Evolutionary conservation across 2,113 vertebrate species (phyloP), one percentile per base, ranked within the genome.

Genomic region (Dolichallabes microphthalmus): DNA sequence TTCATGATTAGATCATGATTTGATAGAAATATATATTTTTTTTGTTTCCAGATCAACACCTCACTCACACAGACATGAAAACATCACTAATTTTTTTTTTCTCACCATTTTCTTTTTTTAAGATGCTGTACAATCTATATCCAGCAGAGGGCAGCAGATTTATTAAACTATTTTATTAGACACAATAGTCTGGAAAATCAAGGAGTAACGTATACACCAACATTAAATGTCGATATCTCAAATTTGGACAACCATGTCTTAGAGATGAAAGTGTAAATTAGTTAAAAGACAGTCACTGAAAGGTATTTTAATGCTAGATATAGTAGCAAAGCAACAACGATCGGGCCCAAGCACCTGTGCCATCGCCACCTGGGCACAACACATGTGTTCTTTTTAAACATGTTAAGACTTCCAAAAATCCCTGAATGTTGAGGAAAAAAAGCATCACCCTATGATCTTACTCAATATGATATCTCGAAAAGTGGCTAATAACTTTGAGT

Each of bases 141-240:
- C 89, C 90, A 87, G 82, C 76, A 91, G 90, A 84, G 87, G 89
- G 87, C 84, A 20, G 35, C 80, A 35, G 45, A 80, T 20, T 45
- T 60, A 83, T 75, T 53, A 25, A 66, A 50, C 82, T 2, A 35
- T 35, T 35, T 22, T 52, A 57, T 20, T 10, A 25, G n/a, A 30
- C 68, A 39, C 25, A 81, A 71, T 27, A 50, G 45, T 74, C 12
- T 30, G 11, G 6, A 64, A 27, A 25, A 53, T 2, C 17, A 4
- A 30, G 57, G 19, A 53, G n/a, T 20, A 80, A 57, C 68, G 20
- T 45, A 32, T 14, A 27, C 20, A 39, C 55, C 64, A 71, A 82
- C 57, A 69, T 15, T 39, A n/a, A 32, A 68, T 81, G n/a, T 52
- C 58, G 25, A 60, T 68, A n/a, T n/a, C 2, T 15, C 58, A 17